Percentiles rank a stretch among this genome's conserved stretches.
Evolutionary conservation across 2,888 invertebrate species (phyloP).

Genomic region (Thera obeliscata): DNA sequence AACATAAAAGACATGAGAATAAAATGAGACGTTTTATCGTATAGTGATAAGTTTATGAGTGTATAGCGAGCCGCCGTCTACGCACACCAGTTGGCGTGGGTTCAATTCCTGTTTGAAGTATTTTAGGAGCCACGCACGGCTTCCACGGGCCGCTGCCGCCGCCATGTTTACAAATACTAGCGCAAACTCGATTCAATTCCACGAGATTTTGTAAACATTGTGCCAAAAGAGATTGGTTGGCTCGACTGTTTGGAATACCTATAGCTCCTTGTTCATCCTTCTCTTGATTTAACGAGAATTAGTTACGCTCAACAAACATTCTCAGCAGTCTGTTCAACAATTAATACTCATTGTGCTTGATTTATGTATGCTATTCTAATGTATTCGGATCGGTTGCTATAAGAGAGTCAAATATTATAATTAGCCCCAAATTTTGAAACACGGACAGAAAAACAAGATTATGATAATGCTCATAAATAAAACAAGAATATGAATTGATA

Average conservation of each 20-base stretch:
- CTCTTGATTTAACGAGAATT: conserved; percentile 44
- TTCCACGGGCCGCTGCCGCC: conserved; percentile 56
- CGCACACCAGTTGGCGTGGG: conserved; percentile 79
- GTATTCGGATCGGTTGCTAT: conserved; percentile 21
- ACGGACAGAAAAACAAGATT: conserved; percentile 27
- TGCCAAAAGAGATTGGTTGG: conserved; percentile 70
- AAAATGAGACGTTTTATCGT: conserved; percentile 77
- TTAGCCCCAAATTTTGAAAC: conserved; percentile 17
- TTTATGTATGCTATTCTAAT: conserved; percentile 9
- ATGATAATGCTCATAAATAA: conserved; percentile 36
- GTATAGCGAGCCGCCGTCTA: conserved; percentile 74
- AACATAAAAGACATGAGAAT: conserved; percentile 72
- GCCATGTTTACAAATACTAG: conserved; percentile 82
- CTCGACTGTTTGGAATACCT: conserved; percentile 55
- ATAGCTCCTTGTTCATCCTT: conserved; percentile 39
- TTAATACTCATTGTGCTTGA: conserved; percentile 23
- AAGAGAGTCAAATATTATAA: conserved; percentile 18
- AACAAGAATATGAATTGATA: conserved; percentile 24
- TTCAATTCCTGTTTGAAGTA: conserved; percentile 82
- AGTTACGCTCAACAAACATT: conserved; percentile 49
- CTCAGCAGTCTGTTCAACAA: conserved; percentile 46
- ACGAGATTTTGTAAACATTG: conserved; percentile 77
- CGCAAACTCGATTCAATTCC: conserved; percentile 77
- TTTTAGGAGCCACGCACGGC: conserved; percentile 77
- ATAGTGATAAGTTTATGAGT: conserved; percentile 78